phyloP scores from a whole-genome alignment of 2,113 vertebrate genomes.

The Echinops telfairi region DNA sequence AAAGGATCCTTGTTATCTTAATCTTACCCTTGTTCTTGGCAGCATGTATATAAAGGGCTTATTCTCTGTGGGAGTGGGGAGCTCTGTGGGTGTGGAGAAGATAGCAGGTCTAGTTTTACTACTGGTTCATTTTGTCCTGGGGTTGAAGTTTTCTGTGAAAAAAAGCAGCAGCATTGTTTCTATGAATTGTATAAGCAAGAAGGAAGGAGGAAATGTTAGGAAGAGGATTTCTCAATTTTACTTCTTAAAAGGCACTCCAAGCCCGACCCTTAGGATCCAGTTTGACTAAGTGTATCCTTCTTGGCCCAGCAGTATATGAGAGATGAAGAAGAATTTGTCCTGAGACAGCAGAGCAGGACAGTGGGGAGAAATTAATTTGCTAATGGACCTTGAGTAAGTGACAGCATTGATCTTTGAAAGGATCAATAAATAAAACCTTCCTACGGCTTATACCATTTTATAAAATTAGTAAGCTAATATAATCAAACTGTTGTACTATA shows the following conservation, averaged over 20 bases:
- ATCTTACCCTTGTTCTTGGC: neutral
- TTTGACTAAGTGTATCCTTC: neutral
- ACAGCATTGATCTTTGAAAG: conserved; percentile 21
- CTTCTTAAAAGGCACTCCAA: conserved; percentile 70
- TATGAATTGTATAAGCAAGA: neutral
- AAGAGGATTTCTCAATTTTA: conserved; percentile 65
- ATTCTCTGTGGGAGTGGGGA: neutral
- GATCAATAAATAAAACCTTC: neutral
- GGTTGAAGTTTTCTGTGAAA: neutral
- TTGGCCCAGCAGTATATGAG: neutral
- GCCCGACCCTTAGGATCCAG: neutral
- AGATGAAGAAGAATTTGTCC: neutral
- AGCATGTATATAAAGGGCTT: neutral
- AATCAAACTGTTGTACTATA: too few relatives aligned
- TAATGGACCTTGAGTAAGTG: neutral
- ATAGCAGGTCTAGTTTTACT: conserved; percentile 52
- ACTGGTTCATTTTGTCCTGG: conserved; percentile 44
- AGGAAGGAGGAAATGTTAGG: conserved; percentile 67
- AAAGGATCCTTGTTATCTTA: conserved; percentile 43
- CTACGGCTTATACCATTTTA: too few relatives aligned
- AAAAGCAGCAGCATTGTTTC: conserved; percentile 64
- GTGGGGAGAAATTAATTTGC: neutral
- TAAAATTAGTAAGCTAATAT: too few relatives aligned
- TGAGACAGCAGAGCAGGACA: neutral
- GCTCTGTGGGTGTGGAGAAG: neutral